A percentile compares a stretch with the other conserved stretches of the same genome.
phyloP scores from a whole-genome alignment of 1,140 invertebrate genomes.

The Thaumetopoea pityocampa region DNA sequence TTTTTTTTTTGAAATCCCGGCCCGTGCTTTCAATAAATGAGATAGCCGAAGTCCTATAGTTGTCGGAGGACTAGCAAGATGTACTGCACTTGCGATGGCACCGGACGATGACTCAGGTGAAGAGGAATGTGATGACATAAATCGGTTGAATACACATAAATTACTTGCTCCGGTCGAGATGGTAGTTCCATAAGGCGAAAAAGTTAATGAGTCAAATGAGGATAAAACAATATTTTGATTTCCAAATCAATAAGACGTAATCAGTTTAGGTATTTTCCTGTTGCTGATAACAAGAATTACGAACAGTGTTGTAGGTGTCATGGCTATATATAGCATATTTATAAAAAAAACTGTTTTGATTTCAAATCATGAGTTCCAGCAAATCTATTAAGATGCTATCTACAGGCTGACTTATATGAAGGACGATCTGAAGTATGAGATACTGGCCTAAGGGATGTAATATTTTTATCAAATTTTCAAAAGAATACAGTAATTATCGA shows the following conservation, averaged over 20 bases:
- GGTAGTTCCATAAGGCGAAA: not conserved
- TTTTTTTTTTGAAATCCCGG: not conserved
- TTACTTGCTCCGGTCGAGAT: not conserved
- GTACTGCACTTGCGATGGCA: not conserved
- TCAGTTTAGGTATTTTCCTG: slow-evolving; percentile 1
- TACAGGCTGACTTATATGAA: not conserved
- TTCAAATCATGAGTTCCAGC: slow-evolving; percentile 5
- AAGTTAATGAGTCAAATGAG: not conserved
- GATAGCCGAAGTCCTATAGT: slow-evolving; percentile 1
- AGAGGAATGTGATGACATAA: not conserved
- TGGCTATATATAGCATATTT: slow-evolving; percentile 17
- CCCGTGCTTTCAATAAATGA: slow-evolving; percentile 1
- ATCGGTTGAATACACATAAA: not conserved
- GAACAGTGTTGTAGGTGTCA: slow-evolving; percentile 12
- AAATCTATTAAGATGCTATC: slow-evolving; percentile 3
- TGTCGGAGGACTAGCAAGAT: not conserved
- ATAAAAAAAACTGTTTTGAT: slow-evolving; percentile 14
- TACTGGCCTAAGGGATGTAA: slow-evolving; percentile 1
- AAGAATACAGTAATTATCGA: not conserved
- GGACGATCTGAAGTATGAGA: slow-evolving; percentile 3
- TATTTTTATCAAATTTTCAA: slow-evolving; percentile 3
- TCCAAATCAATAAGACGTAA: not conserved
- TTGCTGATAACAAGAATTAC: not conserved
- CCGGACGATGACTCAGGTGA: slow-evolving; percentile 4
- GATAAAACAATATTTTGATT: too few species aligned